Percentiles rank a stretch among this genome's conserved stretches.
These are phyloP conservation scores for Chrysotoxum bicinctum DNA, from an alignment of 2,888 invertebrate species.

Conservation along the genomic window DNA sequence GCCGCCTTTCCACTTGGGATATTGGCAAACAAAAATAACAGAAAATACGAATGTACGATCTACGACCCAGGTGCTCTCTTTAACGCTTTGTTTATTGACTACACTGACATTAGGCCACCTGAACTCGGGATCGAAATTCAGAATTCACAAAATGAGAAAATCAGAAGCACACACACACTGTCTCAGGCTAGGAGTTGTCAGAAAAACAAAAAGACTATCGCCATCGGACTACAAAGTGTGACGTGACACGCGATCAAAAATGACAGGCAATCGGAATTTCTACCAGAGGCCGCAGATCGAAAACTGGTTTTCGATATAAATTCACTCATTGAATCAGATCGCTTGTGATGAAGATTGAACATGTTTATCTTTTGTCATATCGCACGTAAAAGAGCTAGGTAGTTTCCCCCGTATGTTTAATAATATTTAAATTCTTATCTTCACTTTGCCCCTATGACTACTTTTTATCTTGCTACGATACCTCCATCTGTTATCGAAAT, in stretches of 20 bases:
- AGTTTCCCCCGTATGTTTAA: neutral
- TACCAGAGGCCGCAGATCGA: slow-evolving; percentile 55
- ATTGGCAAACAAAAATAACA: slow-evolving; percentile 7
- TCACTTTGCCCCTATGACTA: neutral
- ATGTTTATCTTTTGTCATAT: neutral
- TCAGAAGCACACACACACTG: slow-evolving; percentile 16
- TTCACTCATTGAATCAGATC: slow-evolving; percentile 39
- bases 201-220: slow-evolving; percentile 2
- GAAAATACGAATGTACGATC: neutral
- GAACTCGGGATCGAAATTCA: slow-evolving; percentile 1
- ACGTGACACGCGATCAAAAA: slow-evolving; percentile 69
- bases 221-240: slow-evolving; percentile 53
- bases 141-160: neutral
- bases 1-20: slow-evolving; percentile 35
- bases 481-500: slow-evolving; percentile 38
- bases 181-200: neutral
- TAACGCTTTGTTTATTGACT: neutral
- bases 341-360: slow-evolving; percentile 20
- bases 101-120: slow-evolving; percentile 1
- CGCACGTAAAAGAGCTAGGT: neutral
- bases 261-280: slow-evolving; percentile 65
- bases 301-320: slow-evolving; percentile 60
- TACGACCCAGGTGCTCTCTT: slow-evolving; percentile 39
- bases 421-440: neutral
- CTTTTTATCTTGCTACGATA: neutral